Percentiles rank a stretch among this genome's conserved stretches.
phyloP scores from a whole-genome alignment of 2,888 invertebrate genomes.

The Rutpela maculata region DNA sequence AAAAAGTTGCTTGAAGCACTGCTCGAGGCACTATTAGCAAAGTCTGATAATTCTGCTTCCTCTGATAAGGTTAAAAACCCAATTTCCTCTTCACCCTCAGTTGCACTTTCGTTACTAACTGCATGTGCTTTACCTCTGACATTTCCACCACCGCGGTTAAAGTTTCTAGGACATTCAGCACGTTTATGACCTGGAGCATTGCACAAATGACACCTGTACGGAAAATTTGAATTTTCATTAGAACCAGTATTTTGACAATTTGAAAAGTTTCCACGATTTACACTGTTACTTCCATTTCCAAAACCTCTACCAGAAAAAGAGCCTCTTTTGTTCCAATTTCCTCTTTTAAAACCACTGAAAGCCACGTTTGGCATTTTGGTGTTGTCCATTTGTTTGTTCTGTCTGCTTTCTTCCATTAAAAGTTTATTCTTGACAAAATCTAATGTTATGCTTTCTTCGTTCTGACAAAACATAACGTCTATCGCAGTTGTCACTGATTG shows the following conservation, averaged over 20 bases:
- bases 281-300: not conserved
- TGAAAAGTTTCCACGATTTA: not conserved
- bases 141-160: not conserved
- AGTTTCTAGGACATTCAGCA: not conserved
- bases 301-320: not conserved
- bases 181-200: not conserved
- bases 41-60: slow-evolving; percentile 42
- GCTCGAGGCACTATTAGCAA: not conserved
- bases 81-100: slow-evolving; percentile 26
- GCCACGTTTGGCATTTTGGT: not conserved
- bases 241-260: not conserved
- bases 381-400: too few relatives aligned
- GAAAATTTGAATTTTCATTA: too few relatives aligned
- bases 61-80: slow-evolving; percentile 36
- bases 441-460: not conserved
- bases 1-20: not conserved
- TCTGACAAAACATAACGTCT: not conserved
- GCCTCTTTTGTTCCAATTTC: not conserved
- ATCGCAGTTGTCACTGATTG: not conserved
- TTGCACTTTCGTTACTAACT: not conserved
- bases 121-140: not conserved
- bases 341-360: not conserved
- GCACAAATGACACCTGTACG: not conserved
- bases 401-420: not conserved
- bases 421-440: slow-evolving; percentile 1